Conservation (phyloP, 2,888 invertebrate species). For the Nemurella pictetii region DNA sequence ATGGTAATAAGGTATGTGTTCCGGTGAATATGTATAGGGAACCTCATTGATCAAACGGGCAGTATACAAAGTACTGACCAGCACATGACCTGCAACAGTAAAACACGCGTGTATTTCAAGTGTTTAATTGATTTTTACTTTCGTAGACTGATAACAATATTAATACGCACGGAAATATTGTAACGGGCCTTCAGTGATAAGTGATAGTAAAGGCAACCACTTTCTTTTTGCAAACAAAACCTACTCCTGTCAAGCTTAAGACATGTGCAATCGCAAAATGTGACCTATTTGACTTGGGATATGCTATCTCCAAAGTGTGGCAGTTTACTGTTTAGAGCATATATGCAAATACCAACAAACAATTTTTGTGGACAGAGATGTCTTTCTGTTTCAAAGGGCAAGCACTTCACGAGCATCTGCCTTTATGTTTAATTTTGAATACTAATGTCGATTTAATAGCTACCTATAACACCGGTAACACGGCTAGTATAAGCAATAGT, state of each 20-base stretch:
- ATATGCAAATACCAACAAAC: not conserved
- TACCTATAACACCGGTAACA: no score
- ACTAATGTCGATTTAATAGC: no score
- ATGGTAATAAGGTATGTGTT: not conserved
- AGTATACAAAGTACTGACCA: no score
- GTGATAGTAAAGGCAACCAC: slow-evolving; percentile 5
- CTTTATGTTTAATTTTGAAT: no score
- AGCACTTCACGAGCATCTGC: no score
- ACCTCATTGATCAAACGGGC: no score
- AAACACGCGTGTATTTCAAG: not conserved
- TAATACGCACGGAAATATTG: not conserved
- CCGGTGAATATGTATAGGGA: not conserved
- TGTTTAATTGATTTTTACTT: not conserved
- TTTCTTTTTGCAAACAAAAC: slow-evolving; percentile 14
- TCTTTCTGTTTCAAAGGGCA: no score
- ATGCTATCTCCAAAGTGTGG: not conserved
- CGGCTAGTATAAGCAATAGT: no score
- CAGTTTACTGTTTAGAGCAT: not conserved
- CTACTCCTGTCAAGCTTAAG: not conserved
- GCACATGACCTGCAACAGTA: not conserved
- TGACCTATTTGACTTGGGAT: not conserved
- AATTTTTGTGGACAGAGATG: not conserved
- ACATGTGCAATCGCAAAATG: not conserved
- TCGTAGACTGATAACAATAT: not conserved
- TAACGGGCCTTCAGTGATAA: not conserved